These are phyloP conservation scores for Ailurus styani DNA, from an alignment of 2,113 vertebrate species.

Conservation along the genomic window DNA sequence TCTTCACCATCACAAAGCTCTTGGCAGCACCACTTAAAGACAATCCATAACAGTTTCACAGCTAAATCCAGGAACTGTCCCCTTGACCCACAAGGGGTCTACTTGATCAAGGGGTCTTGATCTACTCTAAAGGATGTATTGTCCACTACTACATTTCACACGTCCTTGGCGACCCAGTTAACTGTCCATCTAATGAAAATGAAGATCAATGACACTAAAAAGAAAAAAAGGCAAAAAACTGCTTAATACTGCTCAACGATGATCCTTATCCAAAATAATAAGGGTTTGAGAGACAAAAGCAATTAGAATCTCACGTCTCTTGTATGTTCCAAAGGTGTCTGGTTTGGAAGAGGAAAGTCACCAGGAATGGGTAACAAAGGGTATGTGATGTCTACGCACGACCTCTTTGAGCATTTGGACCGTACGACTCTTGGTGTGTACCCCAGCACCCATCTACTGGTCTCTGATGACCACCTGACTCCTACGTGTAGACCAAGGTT, in stretches of 20 bases:
- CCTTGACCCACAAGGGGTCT: not conserved
- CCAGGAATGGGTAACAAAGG: not conserved
- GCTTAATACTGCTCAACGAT: conserved; percentile 46
- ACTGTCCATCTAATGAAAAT: not conserved
- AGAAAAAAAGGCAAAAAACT: not conserved
- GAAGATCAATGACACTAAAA: not conserved
- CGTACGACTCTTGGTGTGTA: not conserved
- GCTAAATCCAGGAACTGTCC: not conserved
- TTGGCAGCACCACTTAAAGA: not conserved
- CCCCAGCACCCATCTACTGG: not conserved
- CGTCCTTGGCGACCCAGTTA: not conserved
- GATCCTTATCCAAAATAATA: not conserved
- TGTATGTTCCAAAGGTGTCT: not conserved
- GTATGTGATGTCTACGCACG: not conserved
- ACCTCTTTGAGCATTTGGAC: not conserved
- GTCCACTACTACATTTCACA: not conserved
- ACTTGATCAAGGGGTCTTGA: too few species aligned
- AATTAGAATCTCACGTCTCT: not conserved
- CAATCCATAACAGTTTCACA: not conserved
- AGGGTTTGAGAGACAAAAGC: not conserved
- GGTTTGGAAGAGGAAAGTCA: conserved; percentile 1
- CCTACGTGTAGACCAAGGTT: not conserved
- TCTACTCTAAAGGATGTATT: not conserved
- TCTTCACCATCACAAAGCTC: not conserved
- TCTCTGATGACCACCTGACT: not conserved